A percentile compares a stretch with the other conserved stretches of the same genome.
phyloP scores from a whole-genome alignment of 2,888 invertebrate genomes.

The Tipula lateralis region DNA sequence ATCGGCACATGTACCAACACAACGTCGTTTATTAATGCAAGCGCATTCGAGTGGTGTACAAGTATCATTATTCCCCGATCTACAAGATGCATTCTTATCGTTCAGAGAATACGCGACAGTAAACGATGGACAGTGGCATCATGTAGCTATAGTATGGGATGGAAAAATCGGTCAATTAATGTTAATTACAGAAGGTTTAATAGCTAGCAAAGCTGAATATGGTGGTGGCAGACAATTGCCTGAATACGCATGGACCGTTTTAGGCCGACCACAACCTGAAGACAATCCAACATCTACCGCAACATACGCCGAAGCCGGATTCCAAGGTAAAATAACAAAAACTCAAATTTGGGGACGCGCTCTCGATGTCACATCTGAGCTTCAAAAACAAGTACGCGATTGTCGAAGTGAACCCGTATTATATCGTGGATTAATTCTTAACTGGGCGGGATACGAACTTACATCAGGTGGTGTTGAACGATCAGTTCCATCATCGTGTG shows the following conservation, averaged over 20 bases:
- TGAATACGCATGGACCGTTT: constrained; percentile 82
- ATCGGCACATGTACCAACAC: constrained; percentile 70
- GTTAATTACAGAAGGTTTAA: constrained; percentile 90
- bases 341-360: constrained; percentile 92
- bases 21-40: constrained; percentile 78
- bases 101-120: constrained; percentile 89
- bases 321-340: constrained; percentile 91
- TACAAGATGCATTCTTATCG: constrained; percentile 83
- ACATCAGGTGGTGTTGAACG: constrained; percentile 84
- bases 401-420: constrained; percentile 89
- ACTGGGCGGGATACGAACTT: constrained; percentile 92
- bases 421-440: constrained; percentile 76
- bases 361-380: constrained; percentile 84
- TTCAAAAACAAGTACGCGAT: constrained; percentile 89
- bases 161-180: constrained; percentile 82
- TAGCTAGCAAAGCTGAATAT: constrained; percentile 86
- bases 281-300: constrained; percentile 53
- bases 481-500: constrained; percentile 86
- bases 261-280: constrained; percentile 82
- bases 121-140: constrained; percentile 96
- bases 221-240: constrained; percentile 81
- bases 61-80: constrained; percentile 80
- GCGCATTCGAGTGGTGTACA: constrained; percentile 91
- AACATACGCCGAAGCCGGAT: constrained; percentile 81
- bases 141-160: constrained; percentile 92